A percentile compares a stretch with the other conserved stretches of the same genome.
Conservation (phyloP, 2,113 vertebrate genomes). For the Puma concolor region DNA sequence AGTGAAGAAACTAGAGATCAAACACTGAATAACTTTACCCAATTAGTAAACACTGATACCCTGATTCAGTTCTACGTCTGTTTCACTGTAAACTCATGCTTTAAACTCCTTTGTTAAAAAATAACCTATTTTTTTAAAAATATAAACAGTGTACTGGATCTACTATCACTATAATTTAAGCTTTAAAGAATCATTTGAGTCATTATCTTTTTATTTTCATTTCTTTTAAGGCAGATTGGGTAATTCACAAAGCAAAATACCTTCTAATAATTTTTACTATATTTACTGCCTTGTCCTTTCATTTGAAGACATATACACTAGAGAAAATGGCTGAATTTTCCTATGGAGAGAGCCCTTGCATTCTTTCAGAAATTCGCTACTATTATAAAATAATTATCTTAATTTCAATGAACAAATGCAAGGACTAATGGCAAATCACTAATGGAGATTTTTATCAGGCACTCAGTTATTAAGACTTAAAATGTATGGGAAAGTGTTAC, state of each 20-base stretch:
- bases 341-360: not conserved
- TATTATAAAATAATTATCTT: not conserved
- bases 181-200: not conserved
- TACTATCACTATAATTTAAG: not conserved
- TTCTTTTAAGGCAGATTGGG: not conserved
- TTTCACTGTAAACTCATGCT: not conserved
- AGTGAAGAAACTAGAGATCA: not conserved
- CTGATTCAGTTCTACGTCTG: not conserved
- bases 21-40: not conserved
- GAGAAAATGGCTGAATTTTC: slow-evolving; percentile 8
- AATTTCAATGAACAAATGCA: slow-evolving; percentile 13
- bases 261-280: not conserved
- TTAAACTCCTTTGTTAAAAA: not conserved
- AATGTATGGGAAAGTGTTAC: slow-evolving; percentile 60
- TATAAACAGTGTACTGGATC: not conserved
- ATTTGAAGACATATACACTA: not conserved
- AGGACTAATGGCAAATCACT: slow-evolving; percentile 59
- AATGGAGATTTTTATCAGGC: slow-evolving; percentile 29
- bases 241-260: not conserved
- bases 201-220: not conserved
- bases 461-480: slow-evolving; percentile 37
- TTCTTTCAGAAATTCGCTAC: not conserved
- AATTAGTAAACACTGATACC: not conserved
- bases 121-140: not conserved
- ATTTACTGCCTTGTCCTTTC: not conserved